phyloP scores from a whole-genome alignment of 2,888 invertebrate genomes.

The Acleris sparsana region DNA sequence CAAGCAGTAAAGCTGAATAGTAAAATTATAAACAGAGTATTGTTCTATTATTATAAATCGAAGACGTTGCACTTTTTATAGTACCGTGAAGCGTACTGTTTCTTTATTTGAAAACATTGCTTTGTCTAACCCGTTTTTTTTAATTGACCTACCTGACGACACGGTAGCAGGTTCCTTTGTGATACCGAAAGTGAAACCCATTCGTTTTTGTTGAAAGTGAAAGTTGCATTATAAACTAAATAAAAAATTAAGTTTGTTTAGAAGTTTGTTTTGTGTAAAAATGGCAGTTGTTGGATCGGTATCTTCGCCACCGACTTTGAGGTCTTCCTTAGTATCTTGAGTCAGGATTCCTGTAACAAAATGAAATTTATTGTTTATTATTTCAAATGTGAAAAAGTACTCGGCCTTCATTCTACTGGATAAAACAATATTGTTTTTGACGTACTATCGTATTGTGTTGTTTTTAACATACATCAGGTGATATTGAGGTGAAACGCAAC shows the following conservation, averaged over 20 bases:
- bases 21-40: too few relatives aligned
- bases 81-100: not conserved
- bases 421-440: too few relatives aligned
- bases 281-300: not conserved
- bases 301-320: not conserved
- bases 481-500: too few relatives aligned
- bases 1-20: too few relatives aligned
- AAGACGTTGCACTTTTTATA: too few relatives aligned
- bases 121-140: slow-evolving; percentile 42
- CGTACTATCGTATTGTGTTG: too few relatives aligned
- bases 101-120: not conserved
- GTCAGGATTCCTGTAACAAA: slow-evolving; percentile 7
- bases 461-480: too few relatives aligned
- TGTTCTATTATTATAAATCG: too few relatives aligned
- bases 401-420: too few relatives aligned
- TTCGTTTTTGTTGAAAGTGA: slow-evolving; percentile 71
- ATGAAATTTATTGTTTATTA: not conserved
- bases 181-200: slow-evolving; percentile 63
- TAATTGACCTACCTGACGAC: slow-evolving; percentile 42
- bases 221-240: slow-evolving; percentile 46
- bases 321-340: not conserved
- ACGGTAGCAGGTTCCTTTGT: slow-evolving; percentile 52
- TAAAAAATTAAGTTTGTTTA: not conserved
- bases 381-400: not conserved
- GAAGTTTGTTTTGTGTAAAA: not conserved